phyloP scores from a whole-genome alignment of 2,113 vertebrate genomes.

The Scatophagus argus region DNA sequence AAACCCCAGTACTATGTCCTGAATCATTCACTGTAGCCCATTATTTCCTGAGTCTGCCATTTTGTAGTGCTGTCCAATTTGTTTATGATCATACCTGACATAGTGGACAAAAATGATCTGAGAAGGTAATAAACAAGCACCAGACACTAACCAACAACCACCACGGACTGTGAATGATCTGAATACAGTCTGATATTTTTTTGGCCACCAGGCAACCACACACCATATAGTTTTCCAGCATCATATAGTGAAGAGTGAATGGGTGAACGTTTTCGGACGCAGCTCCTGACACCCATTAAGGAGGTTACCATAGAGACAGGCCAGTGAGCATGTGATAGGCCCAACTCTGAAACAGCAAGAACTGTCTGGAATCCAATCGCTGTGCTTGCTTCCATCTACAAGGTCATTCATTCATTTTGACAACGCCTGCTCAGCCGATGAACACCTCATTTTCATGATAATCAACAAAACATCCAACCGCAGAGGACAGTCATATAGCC shows the following conservation, averaged over 20 bases:
- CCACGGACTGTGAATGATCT: neutral
- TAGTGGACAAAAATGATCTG: constrained; percentile 8
- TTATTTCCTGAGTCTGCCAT: constrained; percentile 51
- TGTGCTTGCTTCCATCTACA: constrained; percentile 72
- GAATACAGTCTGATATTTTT: constrained; percentile 1
- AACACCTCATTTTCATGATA: constrained; percentile 75
- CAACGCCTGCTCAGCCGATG: constrained; percentile 69
- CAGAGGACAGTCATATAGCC: constrained; percentile 42
- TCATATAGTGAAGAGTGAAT: constrained; percentile 35
- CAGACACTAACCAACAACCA: neutral
- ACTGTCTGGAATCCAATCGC: constrained; percentile 84
- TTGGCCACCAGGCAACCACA: constrained; percentile 8
- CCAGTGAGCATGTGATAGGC: constrained; percentile 82
- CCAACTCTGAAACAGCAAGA: constrained; percentile 82
- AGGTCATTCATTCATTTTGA: constrained; percentile 81
- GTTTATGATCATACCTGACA: neutral
- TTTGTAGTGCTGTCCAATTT: constrained; percentile 21
- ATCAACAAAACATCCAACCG: constrained; percentile 70
- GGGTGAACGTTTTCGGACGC: constrained; percentile 62
- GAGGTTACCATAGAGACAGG: constrained; percentile 88
- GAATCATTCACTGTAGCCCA: neutral
- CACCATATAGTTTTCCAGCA: constrained; percentile 34
- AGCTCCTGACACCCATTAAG: constrained; percentile 80
- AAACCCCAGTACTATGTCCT: constrained; percentile 19
- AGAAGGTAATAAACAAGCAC: constrained; percentile 7